Percentiles rank a stretch among this genome's conserved stretches.
phyloP scores from a whole-genome alignment of 2,888 invertebrate genomes.

The Pyrgus malvae region DNA sequence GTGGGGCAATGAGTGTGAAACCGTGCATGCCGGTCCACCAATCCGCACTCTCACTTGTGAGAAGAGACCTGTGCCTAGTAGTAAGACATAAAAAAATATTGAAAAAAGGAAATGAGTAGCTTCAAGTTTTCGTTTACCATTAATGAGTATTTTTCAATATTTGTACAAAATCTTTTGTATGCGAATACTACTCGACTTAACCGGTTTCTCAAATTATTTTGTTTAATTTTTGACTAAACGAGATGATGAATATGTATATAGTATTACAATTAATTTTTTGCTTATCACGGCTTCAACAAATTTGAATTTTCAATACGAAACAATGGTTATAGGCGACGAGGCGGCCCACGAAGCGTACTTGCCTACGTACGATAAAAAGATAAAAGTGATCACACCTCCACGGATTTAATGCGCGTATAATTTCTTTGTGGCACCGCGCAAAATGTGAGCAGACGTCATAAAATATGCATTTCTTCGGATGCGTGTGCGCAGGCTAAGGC shows the following conservation, averaged over 20 bases:
- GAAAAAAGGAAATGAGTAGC: too few relatives aligned
- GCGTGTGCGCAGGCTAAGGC: slow-evolving; percentile 50
- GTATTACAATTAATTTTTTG: neutral
- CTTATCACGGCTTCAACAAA: neutral
- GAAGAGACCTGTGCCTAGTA: too few relatives aligned
- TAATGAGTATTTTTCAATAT: too few relatives aligned
- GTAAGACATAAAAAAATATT: too few relatives aligned
- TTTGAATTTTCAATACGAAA: slow-evolving; percentile 21
- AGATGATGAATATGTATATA: too few relatives aligned
- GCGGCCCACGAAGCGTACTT: slow-evolving; percentile 10
- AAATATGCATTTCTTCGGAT: slow-evolving; percentile 80
- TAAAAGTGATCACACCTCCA: slow-evolving; percentile 69
- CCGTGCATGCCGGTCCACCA: too few relatives aligned
- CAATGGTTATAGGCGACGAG: slow-evolving; percentile 22
- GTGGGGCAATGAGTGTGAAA: too few relatives aligned
- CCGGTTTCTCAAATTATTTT: neutral
- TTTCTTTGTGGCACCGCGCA: slow-evolving; percentile 82
- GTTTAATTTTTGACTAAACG: too few relatives aligned
- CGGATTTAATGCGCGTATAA: slow-evolving; percentile 81
- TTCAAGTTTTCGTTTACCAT: too few relatives aligned
- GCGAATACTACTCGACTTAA: too few relatives aligned
- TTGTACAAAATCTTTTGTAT: too few relatives aligned
- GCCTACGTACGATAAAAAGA: slow-evolving; percentile 44
- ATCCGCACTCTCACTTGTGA: too few relatives aligned
- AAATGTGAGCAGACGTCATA: slow-evolving; percentile 80